Conservation (phyloP, 2,113 vertebrate genomes). For the Callopanchax toddi region DNA sequence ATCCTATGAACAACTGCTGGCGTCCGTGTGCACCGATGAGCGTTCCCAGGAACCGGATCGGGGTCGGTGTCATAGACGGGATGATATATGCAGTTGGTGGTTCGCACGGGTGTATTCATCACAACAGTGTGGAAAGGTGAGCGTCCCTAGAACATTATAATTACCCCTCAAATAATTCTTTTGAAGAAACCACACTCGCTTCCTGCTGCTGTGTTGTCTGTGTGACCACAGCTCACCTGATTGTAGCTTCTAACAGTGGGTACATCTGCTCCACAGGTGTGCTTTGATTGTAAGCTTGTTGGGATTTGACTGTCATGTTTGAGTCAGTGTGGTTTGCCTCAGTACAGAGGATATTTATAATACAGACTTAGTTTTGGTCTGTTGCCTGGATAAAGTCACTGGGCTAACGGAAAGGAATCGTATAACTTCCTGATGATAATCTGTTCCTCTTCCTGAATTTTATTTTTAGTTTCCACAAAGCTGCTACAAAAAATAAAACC, state of each 20-base stretch:
- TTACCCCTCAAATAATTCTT: not conserved
- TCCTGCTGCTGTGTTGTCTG: not conserved
- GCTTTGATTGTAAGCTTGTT: not conserved
- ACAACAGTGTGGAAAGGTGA: slow-evolving; percentile 91
- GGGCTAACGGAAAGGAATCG: not conserved
- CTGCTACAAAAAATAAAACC: slow-evolving; percentile 1
- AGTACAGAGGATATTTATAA: not conserved
- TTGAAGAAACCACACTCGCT: not conserved
- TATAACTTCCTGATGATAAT: slow-evolving; percentile 39
- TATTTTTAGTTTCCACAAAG: slow-evolving; percentile 20
- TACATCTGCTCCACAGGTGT: not conserved
- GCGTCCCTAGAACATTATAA: slow-evolving; percentile 17
- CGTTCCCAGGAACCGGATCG: slow-evolving; percentile 90
- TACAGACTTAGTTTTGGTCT: not conserved
- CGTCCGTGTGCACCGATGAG: slow-evolving; percentile 90
- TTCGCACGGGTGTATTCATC: slow-evolving; percentile 91
- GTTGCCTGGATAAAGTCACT: not conserved
- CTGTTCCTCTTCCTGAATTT: slow-evolving; percentile 25
- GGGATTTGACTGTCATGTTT: not conserved
- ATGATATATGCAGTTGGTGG: slow-evolving; percentile 92
- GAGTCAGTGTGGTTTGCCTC: slow-evolving; percentile 2
- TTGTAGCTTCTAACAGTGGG: not conserved
- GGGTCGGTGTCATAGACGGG: slow-evolving; percentile 91
- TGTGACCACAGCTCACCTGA: not conserved
- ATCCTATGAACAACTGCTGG: slow-evolving; percentile 95